These are phyloP conservation scores for Corythornis madagascariensis DNA, from an alignment of 2,113 vertebrate species.

Conservation along the genomic window DNA sequence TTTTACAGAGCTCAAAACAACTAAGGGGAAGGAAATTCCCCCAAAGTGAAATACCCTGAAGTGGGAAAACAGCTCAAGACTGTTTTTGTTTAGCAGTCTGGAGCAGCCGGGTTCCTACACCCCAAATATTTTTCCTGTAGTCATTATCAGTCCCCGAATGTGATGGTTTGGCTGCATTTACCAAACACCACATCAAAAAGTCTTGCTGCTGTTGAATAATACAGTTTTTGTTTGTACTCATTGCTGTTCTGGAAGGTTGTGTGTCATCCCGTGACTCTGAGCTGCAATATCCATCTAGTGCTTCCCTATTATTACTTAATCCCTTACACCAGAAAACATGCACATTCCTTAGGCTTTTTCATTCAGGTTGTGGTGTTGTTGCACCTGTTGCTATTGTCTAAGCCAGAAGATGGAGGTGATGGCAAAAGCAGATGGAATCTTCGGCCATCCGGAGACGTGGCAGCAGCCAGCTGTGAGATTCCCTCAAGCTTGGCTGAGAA, in stretches of 20 bases:
- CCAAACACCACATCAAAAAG: rapidly evolving
- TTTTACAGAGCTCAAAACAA: not conserved
- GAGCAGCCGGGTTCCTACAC: not conserved
- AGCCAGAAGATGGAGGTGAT: not conserved
- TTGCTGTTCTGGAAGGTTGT: not conserved
- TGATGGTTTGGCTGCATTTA: not conserved
- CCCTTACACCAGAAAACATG: not conserved
- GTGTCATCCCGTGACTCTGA: not conserved
- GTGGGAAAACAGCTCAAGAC: not conserved
- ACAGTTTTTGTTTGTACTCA: rapidly evolving
- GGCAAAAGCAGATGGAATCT: not conserved
- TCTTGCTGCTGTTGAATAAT: not conserved
- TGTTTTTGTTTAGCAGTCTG: not conserved
- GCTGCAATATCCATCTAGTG: not conserved
- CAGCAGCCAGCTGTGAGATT: slow-evolving; percentile 1
- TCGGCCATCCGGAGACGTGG: not conserved
- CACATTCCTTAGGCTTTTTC: not conserved
- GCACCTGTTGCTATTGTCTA: slow-evolving; percentile 33
- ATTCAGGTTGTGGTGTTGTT: not conserved
- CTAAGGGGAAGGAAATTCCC: not conserved
- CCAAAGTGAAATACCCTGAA: not conserved
- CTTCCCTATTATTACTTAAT: not conserved
- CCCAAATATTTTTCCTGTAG: not conserved
- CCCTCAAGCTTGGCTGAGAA: not conserved
- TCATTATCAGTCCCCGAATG: not conserved